phyloP scores from a whole-genome alignment of 2,888 invertebrate genomes.

The Deilephila elpenor region DNA sequence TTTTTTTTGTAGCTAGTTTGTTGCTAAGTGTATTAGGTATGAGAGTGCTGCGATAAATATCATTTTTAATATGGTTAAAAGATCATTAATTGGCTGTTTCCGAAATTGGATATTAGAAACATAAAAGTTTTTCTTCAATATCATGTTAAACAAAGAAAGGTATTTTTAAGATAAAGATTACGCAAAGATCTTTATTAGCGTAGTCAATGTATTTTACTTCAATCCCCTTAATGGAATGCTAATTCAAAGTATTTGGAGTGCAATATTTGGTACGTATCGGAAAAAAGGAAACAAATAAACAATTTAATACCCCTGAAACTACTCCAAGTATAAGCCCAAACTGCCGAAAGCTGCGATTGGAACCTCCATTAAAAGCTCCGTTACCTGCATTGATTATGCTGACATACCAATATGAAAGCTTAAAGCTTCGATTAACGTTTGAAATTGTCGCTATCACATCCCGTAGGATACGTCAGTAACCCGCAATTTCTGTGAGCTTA shows the following conservation, averaged over 20 bases:
- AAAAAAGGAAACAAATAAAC: no score
- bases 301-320: neutral
- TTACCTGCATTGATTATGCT: constrained; percentile 17
- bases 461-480: neutral
- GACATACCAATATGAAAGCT: neutral
- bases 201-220: no score
- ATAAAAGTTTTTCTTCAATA: no score
- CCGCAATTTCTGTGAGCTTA: constrained; percentile 30
- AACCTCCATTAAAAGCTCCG: constrained; percentile 4
- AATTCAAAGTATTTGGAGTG: no score
- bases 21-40: neutral
- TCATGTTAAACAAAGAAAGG: no score
- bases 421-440: constrained; percentile 2
- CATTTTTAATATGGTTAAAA: neutral
- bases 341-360: no score
- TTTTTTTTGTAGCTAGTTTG: neutral
- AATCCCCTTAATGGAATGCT: no score
- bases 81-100: no score
- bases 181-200: no score
- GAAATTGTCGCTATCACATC: constrained; percentile 8
- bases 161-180: no score
- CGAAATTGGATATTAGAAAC: no score
- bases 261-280: no score
- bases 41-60: neutral
- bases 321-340: neutral